These are phyloP conservation scores for Crossocerus cetratus DNA, from an alignment of 2,888 invertebrate species.

Conservation along the genomic window DNA sequence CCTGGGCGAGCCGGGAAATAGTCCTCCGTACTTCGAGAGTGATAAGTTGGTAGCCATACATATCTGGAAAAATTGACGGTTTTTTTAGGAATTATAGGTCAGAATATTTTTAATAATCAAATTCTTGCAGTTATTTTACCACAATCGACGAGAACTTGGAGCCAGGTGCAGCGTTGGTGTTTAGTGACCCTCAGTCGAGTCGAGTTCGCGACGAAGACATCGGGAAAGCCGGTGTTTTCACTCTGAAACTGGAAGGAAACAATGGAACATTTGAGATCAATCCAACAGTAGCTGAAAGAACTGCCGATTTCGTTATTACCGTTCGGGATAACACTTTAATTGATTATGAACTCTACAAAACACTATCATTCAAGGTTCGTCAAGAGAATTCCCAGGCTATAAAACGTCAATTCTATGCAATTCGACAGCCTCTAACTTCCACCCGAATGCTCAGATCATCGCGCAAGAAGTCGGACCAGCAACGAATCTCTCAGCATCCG, in stretches of 20 bases:
- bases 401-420: background rate
- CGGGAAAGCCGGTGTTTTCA: slow-evolving; percentile 91
- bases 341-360: slow-evolving; percentile 90
- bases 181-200: slow-evolving; percentile 85
- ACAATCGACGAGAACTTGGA: slow-evolving; percentile 89
- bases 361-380: slow-evolving; percentile 85
- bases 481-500: slow-evolving; percentile 85
- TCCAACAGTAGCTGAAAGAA: slow-evolving; percentile 89
- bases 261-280: slow-evolving; percentile 93
- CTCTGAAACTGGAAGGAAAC: slow-evolving; percentile 86
- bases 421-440: background rate
- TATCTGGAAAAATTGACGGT: background rate
- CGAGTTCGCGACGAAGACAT: slow-evolving; percentile 87
- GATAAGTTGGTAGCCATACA: slow-evolving; percentile 80
- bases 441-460: slow-evolving; percentile 80
- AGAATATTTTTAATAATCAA: no score
- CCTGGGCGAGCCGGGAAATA: slow-evolving; percentile 86
- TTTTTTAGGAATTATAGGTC: background rate
- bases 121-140: slow-evolving; percentile 82
- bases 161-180: slow-evolving; percentile 86
- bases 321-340: slow-evolving; percentile 89
- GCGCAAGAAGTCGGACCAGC: slow-evolving; percentile 89
- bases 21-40: slow-evolving; percentile 88
- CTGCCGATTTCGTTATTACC: slow-evolving; percentile 87
- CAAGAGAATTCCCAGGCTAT: background rate